phyloP scores from a whole-genome alignment of 2,113 vertebrate genomes.

The Ahaetulla prasina region DNA sequence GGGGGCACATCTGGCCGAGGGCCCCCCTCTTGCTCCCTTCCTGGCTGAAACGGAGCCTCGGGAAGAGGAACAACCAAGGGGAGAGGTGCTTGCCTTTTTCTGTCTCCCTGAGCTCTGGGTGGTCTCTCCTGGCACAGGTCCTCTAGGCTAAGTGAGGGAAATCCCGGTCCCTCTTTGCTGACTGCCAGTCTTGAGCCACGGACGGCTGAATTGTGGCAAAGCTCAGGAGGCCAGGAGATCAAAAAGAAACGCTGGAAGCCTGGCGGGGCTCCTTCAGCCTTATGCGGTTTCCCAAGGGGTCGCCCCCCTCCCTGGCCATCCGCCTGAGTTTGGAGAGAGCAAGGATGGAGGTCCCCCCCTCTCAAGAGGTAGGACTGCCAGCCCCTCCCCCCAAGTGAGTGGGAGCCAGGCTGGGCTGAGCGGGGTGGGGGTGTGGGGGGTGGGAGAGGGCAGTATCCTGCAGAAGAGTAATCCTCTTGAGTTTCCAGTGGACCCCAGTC shows the following conservation, averaged over 20 bases:
- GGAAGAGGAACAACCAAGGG: neutral
- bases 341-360: rapidly evolving
- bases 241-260: neutral
- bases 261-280: neutral
- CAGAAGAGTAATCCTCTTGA: neutral
- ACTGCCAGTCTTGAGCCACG: neutral
- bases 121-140: neutral
- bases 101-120: neutral
- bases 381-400: neutral
- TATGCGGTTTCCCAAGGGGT: neutral
- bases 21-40: neutral
- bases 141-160: neutral
- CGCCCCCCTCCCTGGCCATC: no score
- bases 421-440: rapidly evolving
- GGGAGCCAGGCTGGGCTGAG: neutral
- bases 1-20: neutral
- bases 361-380: neutral
- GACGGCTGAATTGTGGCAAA: neutral
- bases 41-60: neutral
- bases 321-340: neutral
- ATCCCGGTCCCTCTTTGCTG: neutral
- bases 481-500: neutral
- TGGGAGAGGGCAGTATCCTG: neutral
- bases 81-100: neutral
- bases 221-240: neutral